Conservation (phyloP, 1,140 invertebrate genomes). For the Aleiodes sp. region DNA sequence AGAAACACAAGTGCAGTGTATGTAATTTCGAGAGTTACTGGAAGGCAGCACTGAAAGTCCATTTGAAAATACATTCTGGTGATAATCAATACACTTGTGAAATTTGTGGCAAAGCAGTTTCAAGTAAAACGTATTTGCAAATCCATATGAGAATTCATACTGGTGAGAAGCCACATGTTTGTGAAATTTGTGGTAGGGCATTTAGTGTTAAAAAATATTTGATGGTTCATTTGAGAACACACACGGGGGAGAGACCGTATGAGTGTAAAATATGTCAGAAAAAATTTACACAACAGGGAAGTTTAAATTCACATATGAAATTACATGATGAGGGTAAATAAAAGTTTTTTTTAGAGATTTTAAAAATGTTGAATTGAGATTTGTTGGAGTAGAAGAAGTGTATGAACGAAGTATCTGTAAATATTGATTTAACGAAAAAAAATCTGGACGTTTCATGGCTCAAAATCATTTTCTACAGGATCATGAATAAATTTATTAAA, state of each 20-base stretch:
- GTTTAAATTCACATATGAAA: slow-evolving; percentile 55
- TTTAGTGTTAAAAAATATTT: slow-evolving; percentile 75
- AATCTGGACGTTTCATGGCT: too few relatives aligned
- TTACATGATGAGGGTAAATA: slow-evolving; percentile 45
- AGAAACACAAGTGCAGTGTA: slow-evolving; percentile 60
- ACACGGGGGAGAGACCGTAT: slow-evolving; percentile 68
- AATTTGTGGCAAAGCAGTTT: slow-evolving; percentile 70
- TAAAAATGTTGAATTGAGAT: too few relatives aligned
- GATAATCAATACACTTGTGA: slow-evolving; percentile 67
- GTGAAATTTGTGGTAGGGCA: slow-evolving; percentile 77
- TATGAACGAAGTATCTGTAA: too few relatives aligned
- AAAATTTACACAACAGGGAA: slow-evolving; percentile 69
- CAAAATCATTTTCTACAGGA: too few relatives aligned
- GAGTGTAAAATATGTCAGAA: slow-evolving; percentile 73
- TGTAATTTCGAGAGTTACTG: slow-evolving; percentile 58
- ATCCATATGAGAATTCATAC: slow-evolving; percentile 69
- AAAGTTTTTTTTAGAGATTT: too few relatives aligned
- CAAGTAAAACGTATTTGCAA: slow-evolving; percentile 67
- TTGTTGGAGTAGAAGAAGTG: too few relatives aligned
- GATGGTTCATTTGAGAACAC: slow-evolving; percentile 72
- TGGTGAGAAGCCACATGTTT: slow-evolving; percentile 80
- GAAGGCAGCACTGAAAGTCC: slow-evolving; percentile 76
- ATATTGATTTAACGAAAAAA: too few relatives aligned
- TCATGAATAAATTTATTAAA: too few relatives aligned
- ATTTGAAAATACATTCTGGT: slow-evolving; percentile 76